These are phyloP conservation scores for Caenorhabditis sp. DNA, from an alignment of 2,888 invertebrate species.

Conservation along the genomic window DNA sequence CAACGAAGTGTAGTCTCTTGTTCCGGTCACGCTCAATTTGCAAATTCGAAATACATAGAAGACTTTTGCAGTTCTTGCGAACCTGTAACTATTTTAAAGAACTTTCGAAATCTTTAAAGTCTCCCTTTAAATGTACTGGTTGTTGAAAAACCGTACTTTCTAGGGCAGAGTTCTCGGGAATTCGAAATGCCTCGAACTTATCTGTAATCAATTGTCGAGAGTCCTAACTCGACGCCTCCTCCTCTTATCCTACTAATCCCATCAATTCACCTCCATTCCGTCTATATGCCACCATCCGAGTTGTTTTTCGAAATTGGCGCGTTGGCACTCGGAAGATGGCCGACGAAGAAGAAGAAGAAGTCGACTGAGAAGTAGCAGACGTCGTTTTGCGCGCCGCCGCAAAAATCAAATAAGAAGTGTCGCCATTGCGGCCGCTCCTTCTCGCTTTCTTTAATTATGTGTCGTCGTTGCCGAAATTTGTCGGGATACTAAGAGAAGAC, in stretches of 20 bases:
- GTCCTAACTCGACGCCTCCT: neutral
- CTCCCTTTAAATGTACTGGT: too few relatives aligned
- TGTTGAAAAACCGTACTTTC: neutral
- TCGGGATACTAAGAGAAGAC: slow-evolving; percentile 8
- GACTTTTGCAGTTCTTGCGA: neutral
- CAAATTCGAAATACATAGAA: neutral
- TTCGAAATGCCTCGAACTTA: neutral
- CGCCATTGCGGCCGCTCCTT: slow-evolving; percentile 45
- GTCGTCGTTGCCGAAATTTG: slow-evolving; percentile 54
- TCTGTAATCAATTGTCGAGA: neutral
- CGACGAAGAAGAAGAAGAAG: slow-evolving; percentile 19
- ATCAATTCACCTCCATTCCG: slow-evolving; percentile 7
- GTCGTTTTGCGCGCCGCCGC: slow-evolving; percentile 18
- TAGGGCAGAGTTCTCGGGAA: neutral
- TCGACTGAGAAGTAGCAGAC: slow-evolving; percentile 8
- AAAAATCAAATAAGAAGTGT: slow-evolving; percentile 61
- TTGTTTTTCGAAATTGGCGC: slow-evolving; percentile 14
- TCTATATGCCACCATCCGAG: neutral
- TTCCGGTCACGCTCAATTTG: neutral
- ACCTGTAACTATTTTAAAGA: neutral
- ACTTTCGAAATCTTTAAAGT: too few relatives aligned
- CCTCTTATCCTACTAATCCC: too few relatives aligned
- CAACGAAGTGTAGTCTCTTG: neutral
- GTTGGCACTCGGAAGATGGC: slow-evolving; percentile 6
- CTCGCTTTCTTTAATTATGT: slow-evolving; percentile 59